phyloP scores from a whole-genome alignment of 1,140 invertebrate genomes.

The Dendrolimus kikuchii region DNA sequence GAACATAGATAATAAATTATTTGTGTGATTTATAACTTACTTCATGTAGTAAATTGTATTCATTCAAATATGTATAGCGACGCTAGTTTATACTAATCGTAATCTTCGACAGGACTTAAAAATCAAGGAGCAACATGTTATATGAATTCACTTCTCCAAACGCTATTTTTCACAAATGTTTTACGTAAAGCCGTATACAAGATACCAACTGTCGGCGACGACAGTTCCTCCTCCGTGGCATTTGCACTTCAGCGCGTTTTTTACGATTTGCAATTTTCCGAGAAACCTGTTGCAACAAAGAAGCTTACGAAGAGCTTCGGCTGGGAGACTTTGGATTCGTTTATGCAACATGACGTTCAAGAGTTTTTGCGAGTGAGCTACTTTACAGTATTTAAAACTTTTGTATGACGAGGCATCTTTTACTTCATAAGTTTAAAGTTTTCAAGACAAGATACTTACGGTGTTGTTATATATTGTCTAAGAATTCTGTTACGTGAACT shows the following conservation, averaged over 20 bases:
- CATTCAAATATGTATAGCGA: too few relatives aligned
- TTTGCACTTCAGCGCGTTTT: slow-evolving; percentile 98
- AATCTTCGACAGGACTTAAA: slow-evolving; percentile 82
- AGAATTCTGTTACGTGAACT: too few relatives aligned
- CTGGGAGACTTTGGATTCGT: slow-evolving; percentile 99
- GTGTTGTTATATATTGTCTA: too few relatives aligned
- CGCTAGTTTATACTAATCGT: neutral
- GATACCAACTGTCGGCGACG: slow-evolving; percentile 99
- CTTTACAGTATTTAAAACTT: neutral
- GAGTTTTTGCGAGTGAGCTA: slow-evolving; percentile 55
- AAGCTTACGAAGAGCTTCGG: slow-evolving; percentile 99
- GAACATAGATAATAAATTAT: too few relatives aligned
- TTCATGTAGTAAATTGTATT: neutral
- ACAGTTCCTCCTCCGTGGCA: slow-evolving; percentile 86
- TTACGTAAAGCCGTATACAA: slow-evolving; percentile 95
- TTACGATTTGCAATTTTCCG: slow-evolving; percentile 98
- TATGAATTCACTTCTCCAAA: slow-evolving; percentile 99
- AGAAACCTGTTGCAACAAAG: slow-evolving; percentile 99
- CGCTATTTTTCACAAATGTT: slow-evolving; percentile 98
- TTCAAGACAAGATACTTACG: too few relatives aligned
- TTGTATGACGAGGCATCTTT: neutral
- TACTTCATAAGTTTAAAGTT: too few relatives aligned
- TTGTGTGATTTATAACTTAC: too few relatives aligned
- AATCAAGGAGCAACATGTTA: slow-evolving; percentile 99
- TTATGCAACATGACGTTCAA: slow-evolving; percentile 99